phyloP scores from a whole-genome alignment of 2,797 vertebrate species.

The Tinamus major region DNA sequence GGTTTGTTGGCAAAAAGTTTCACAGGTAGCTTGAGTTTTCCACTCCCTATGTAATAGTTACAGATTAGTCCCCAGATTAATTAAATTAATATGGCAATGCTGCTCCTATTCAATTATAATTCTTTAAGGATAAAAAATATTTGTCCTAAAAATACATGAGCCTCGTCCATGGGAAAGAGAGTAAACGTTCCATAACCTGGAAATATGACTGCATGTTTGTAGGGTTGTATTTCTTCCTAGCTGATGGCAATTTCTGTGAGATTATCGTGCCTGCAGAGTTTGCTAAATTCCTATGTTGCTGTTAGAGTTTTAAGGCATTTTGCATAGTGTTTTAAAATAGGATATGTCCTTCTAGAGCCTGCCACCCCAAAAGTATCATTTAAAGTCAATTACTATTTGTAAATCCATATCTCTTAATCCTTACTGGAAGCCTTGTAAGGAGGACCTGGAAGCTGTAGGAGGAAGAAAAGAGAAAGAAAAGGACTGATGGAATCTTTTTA shows the following conservation, averaged over 20 bases:
- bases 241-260: background rate
- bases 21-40: background rate
- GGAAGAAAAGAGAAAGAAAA: background rate
- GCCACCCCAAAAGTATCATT: background rate
- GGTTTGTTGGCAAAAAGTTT: background rate
- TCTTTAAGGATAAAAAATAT: background rate
- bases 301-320: background rate
- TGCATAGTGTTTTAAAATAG: background rate
- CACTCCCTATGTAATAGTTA: background rate
- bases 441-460: background rate
- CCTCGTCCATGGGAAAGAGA: accelerated
- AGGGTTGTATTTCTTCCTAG: background rate
- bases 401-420: background rate
- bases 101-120: background rate
- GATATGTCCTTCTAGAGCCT: background rate
- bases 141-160: accelerated
- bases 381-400: background rate
- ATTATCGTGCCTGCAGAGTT: background rate
- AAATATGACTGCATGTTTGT: background rate
- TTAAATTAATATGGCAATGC: background rate
- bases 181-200: background rate
- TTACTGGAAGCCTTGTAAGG: background rate
- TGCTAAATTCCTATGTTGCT: background rate
- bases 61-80: background rate
- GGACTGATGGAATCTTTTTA: background rate